Base-by-base conservation (phyloP, 2,113 vertebrate genomes). In the Amblyopsis rosae region DNA sequence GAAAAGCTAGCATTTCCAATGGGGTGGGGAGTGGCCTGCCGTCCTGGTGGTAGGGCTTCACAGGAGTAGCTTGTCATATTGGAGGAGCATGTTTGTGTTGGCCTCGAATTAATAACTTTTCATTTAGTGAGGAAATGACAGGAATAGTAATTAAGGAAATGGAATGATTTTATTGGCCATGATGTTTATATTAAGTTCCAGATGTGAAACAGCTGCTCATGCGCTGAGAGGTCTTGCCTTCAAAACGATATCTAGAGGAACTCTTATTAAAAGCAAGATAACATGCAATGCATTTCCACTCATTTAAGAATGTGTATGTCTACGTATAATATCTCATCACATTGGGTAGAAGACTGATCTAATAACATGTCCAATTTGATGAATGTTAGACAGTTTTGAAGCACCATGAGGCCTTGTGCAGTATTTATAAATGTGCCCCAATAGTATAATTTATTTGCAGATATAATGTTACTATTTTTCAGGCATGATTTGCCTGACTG, bases 111-210 rank as follows among this genome's bases (percentile, higher is more conserved):
- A 89, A 92, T 89, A 90, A 91, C 87, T 87, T 87, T 90, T 93
- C 87, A 92, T 92, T 92, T 86, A 87, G 86, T 91, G 88, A 79
- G 89, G 94, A 94, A 94, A 94, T 93, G 92, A 94, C 94, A 94
- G 90, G 92, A 92, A 93, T 92, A 91, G 90, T 92, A 91, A 94
- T 93, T 93, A 93, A 93, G 93, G 91, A 94, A 93, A 94, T 87
- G 82, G 93, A 93, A 94, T 86, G 85, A 91, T 86, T 90, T 94
- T 93, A 90, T 91, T 93, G 93, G 91, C 93, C 89, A 90, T 84
- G 86, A 87, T 90, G 88, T 93, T 93, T 91, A 88, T 91, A 92
- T 93, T 92, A 93, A 91, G 89, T 87, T 92, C 92, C 94, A 96
- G 94, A 94, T 95, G 95, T 82, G 82, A 83, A 67, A 89, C 94